Conservation (phyloP, 2,888 invertebrate species). For the Drosophila aldrichi region DNA sequence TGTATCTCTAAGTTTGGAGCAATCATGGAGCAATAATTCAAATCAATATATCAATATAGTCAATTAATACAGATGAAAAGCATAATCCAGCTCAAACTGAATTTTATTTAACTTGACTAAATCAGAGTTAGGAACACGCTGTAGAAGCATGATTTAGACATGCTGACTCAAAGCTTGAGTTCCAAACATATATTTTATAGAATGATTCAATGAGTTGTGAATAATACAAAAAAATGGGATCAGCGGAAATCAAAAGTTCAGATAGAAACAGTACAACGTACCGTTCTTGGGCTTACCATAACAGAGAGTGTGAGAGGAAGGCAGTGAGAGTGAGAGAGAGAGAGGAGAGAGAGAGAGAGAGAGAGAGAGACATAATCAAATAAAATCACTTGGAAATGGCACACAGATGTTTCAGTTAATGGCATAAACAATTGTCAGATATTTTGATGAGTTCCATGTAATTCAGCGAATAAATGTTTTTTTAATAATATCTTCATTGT, state of each 20-base stretch:
- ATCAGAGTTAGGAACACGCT: background rate
- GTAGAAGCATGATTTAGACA: background rate
- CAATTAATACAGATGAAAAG: too few relatives aligned
- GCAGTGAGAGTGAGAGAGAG: background rate
- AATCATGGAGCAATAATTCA: background rate
- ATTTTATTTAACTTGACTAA: background rate
- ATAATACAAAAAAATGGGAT: background rate
- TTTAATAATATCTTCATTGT: constrained; percentile 18
- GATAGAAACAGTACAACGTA: background rate
- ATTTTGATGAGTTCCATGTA: constrained; percentile 33
- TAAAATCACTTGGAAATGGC: constrained; percentile 5
- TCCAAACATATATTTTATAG: background rate
- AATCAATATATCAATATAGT: background rate
- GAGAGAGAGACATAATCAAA: background rate
- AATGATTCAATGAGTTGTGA: background rate
- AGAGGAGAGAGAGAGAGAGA: background rate
- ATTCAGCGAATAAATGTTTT: constrained; percentile 9
- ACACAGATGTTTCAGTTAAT: constrained; percentile 13
- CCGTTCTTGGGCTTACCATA: too few relatives aligned
- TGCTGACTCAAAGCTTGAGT: background rate
- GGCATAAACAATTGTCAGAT: constrained; percentile 33
- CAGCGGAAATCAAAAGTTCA: background rate
- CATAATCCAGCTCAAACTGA: background rate
- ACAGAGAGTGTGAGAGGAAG: background rate
- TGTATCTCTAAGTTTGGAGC: background rate